Percentiles rank a stretch among this genome's conserved stretches.
These are phyloP conservation scores for Crotalus horridus DNA, from an alignment of 2,113 vertebrate species.

Conservation along the genomic window DNA sequence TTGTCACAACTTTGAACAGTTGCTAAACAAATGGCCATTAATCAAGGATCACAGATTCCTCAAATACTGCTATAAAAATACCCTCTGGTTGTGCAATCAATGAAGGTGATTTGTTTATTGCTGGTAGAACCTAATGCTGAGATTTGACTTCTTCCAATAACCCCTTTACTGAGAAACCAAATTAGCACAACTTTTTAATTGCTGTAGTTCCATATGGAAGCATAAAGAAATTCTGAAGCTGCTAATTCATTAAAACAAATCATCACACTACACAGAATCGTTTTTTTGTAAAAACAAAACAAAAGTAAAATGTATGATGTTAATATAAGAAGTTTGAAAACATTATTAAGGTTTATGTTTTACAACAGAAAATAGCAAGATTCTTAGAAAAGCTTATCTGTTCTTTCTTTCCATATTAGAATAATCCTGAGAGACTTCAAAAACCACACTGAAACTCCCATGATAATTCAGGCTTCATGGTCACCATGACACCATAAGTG, in stretches of 20 bases:
- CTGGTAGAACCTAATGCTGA: slow-evolving; percentile 60
- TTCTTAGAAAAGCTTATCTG: slow-evolving; percentile 12
- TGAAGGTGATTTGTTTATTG: slow-evolving; percentile 69
- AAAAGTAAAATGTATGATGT: slow-evolving; percentile 36
- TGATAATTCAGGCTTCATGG: not conserved
- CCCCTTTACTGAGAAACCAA: slow-evolving; percentile 66
- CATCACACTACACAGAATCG: slow-evolving; percentile 52
- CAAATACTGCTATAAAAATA: slow-evolving; percentile 29
- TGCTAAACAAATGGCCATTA: not conserved
- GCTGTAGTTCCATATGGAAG: slow-evolving; percentile 57
- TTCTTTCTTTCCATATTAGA: not conserved
- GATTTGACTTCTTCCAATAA: slow-evolving; percentile 67
- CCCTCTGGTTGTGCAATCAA: slow-evolving; percentile 59
- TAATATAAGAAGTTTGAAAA: slow-evolving; percentile 31
- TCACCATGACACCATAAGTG: not conserved
- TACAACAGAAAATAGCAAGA: slow-evolving; percentile 11
- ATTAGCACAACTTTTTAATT: slow-evolving; percentile 74
- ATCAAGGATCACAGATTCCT: slow-evolving; percentile 18
- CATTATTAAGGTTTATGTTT: slow-evolving; percentile 35
- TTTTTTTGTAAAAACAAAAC: slow-evolving; percentile 54
- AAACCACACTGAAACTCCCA: not conserved
- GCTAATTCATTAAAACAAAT: slow-evolving; percentile 67
- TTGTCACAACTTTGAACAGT: not conserved
- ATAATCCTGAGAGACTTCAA: not conserved
- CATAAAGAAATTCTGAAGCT: slow-evolving; percentile 69